phyloP scores from a whole-genome alignment of 2,797 vertebrate species.

The Paramormyrops hopkinsi region DNA sequence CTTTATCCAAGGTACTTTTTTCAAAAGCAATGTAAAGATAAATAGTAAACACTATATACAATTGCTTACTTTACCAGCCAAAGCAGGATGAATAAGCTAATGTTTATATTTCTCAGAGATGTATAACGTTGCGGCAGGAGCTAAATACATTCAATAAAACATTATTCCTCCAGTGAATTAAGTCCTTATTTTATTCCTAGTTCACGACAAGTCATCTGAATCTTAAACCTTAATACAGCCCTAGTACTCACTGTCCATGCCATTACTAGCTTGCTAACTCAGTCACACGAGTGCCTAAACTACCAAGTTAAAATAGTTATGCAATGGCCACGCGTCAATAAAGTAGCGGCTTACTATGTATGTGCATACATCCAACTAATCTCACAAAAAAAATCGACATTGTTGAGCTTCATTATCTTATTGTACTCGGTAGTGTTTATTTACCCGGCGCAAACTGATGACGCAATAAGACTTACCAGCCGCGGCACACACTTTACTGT shows the following conservation, averaged over 20 bases:
- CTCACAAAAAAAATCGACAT: not conserved
- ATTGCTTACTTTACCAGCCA: not conserved
- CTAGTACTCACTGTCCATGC: not conserved
- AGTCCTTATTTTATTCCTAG: not conserved
- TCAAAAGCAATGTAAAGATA: not conserved
- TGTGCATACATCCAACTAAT: not conserved
- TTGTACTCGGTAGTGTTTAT: not conserved
- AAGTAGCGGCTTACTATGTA: not conserved
- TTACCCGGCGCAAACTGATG: conserved; percentile 15
- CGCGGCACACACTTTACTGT: not conserved
- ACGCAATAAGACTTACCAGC: not conserved
- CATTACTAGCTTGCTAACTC: not conserved
- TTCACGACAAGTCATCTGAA: not conserved
- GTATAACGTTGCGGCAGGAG: not conserved
- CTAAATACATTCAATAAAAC: not conserved
- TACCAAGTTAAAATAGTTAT: not conserved
- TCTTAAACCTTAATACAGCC: not conserved
- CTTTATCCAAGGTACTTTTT: not conserved
- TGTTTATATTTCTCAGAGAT: not conserved
- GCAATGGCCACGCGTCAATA: not conserved
- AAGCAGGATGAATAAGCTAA: not conserved
- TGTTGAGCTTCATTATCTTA: not conserved
- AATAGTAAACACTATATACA: not conserved
- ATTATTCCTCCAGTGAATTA: not conserved
- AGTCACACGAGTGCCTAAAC: not conserved